Percentiles rank a stretch among this genome's conserved stretches.
phyloP scores from a whole-genome alignment of 64 coral and sea anemone genomes.

The Dendronephthya gigantea region DNA sequence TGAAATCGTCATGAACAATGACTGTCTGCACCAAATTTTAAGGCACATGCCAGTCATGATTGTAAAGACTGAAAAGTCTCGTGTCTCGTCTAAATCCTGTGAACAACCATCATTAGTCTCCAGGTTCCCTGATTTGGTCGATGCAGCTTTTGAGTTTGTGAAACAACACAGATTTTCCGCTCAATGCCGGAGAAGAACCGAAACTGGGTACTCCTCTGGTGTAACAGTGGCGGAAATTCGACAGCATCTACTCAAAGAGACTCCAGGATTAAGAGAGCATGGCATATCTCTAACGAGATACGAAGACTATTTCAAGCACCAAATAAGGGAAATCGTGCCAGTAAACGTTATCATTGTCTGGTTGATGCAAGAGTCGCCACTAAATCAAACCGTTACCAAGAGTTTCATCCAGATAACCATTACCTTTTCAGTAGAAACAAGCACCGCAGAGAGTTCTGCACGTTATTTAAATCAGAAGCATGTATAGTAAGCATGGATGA shows the following conservation, averaged over 20 bases:
- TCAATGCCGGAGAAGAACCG: neutral
- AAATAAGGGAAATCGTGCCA: neutral
- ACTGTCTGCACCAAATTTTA: too few relatives aligned
- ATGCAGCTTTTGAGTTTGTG: neutral
- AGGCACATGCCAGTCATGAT: too few relatives aligned
- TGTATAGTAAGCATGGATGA: neutral
- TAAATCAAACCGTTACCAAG: neutral
- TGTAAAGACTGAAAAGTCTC: too few relatives aligned
- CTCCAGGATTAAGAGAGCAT: neutral
- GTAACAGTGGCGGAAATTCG: neutral
- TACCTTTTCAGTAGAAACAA: neutral
- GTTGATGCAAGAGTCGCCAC: neutral
- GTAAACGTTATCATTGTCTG: neutral
- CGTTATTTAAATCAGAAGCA: neutral
- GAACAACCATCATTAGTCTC: too few relatives aligned
- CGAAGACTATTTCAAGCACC: neutral
- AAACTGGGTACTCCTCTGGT: neutral
- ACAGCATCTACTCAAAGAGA: neutral
- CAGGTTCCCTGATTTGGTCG: neutral
- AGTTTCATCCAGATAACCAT: neutral
- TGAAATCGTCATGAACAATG: too few relatives aligned
- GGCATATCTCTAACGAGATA: neutral
- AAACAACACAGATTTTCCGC: neutral
- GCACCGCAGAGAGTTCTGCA: neutral
- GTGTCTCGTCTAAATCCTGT: too few relatives aligned